Conservation (phyloP, 2,888 invertebrate genomes). For the Digitonthophagus gazella region DNA sequence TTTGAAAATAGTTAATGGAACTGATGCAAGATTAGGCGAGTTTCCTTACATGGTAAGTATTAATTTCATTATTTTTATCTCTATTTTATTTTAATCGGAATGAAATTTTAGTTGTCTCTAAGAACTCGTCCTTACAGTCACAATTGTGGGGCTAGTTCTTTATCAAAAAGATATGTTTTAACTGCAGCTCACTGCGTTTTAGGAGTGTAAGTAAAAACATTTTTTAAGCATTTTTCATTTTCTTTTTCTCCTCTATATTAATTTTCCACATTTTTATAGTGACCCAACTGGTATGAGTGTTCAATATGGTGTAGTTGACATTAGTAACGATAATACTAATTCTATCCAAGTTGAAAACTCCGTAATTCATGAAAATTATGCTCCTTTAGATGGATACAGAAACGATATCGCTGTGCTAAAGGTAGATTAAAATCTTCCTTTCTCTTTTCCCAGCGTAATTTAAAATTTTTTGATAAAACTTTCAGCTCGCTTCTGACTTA, state of each 20-base stretch:
- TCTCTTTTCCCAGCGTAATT: background rate
- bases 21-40: slow-evolving; percentile 31
- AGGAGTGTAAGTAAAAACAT: slow-evolving; percentile 18
- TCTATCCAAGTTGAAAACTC: slow-evolving; percentile 21
- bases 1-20: slow-evolving; percentile 31
- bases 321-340: slow-evolving; percentile 13
- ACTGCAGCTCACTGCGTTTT: slow-evolving; percentile 33
- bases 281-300: slow-evolving; percentile 4
- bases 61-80: background rate
- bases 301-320: slow-evolving; percentile 26
- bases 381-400: slow-evolving; percentile 16
- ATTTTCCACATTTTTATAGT: background rate
- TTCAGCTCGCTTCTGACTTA: slow-evolving; percentile 23
- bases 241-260: background rate
- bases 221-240: background rate
- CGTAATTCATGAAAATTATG: slow-evolving; percentile 24
- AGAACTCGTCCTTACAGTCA: slow-evolving; percentile 19
- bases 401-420: slow-evolving; percentile 31
- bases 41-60: slow-evolving; percentile 34
- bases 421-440: slow-evolving; percentile 15
- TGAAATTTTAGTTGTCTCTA: slow-evolving; percentile 26
- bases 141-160: slow-evolving; percentile 32
- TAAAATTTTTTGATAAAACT: background rate
- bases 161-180: slow-evolving; percentile 30
- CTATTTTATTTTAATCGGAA: background rate